Conservation (phyloP, 1,140 invertebrate species). For the Zaprionus inermis region DNA sequence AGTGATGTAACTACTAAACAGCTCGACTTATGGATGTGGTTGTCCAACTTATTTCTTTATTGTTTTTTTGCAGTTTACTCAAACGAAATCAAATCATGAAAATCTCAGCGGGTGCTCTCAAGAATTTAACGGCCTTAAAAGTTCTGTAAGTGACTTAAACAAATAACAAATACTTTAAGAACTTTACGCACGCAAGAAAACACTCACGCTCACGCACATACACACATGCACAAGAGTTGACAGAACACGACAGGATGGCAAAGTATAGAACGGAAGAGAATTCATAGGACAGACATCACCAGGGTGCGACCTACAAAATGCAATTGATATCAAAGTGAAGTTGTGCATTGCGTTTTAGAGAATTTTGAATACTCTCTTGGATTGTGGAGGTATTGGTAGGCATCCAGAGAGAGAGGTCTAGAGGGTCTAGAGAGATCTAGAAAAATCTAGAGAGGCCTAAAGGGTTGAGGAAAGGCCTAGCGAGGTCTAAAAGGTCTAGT, state of each 20-base stretch:
- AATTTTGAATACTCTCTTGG: constrained; percentile 21
- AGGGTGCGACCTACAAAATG: constrained; percentile 53
- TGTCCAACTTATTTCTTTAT: constrained; percentile 29
- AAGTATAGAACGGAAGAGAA: background rate
- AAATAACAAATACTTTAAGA: constrained; percentile 65
- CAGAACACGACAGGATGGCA: constrained; percentile 31
- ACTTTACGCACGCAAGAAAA: constrained; percentile 32
- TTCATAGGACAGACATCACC: constrained; percentile 7
- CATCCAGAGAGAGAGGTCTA: too few relatives aligned
- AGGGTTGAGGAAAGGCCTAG: too few relatives aligned
- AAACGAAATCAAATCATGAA: constrained; percentile 88
- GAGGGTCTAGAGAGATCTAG: too few relatives aligned
- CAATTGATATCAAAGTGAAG: constrained; percentile 61
- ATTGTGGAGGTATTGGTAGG: too few relatives aligned
- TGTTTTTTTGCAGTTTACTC: constrained; percentile 86
- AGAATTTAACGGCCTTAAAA: constrained; percentile 87
- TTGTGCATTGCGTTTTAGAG: background rate
- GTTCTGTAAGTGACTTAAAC: constrained; percentile 88
- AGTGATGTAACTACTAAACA: constrained; percentile 83
- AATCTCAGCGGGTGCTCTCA: constrained; percentile 88
- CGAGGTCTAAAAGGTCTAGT: too few relatives aligned
- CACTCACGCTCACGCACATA: constrained; percentile 8
- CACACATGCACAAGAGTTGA: constrained; percentile 14
- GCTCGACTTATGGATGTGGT: constrained; percentile 1
- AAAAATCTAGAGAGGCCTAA: too few relatives aligned